Conservation (phyloP, 1,140 invertebrate species). For the Charaxes varanes region DNA sequence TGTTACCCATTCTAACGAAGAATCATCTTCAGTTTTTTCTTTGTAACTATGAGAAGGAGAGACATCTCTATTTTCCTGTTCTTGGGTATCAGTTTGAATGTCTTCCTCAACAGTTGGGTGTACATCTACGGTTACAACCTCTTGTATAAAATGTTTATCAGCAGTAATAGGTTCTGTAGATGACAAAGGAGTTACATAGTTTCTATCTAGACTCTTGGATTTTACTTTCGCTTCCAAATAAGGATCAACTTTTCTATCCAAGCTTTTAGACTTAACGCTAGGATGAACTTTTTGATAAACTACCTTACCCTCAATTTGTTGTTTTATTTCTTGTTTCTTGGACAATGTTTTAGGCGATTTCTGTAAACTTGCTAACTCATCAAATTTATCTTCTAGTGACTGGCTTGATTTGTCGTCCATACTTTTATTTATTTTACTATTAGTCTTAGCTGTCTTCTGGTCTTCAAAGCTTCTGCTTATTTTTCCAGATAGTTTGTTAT, state of each 20-base stretch:
- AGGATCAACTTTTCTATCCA: conserved; percentile 71
- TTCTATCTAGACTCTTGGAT: conserved; percentile 76
- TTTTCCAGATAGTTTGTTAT: conserved; percentile 78
- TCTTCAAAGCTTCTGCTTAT: conserved; percentile 81
- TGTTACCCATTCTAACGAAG: conserved; percentile 65
- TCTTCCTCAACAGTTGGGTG: conserved; percentile 59
- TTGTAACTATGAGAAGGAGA: conserved; percentile 59
- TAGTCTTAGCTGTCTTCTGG: conserved; percentile 71
- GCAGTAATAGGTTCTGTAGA: conserved; percentile 25
- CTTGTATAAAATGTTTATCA: conserved; percentile 64
- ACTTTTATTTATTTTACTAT: conserved; percentile 75
- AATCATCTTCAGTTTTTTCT: conserved; percentile 65
- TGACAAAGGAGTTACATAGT: conserved; percentile 63
- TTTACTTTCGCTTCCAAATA: conserved; percentile 75
- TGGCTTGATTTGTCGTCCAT: conserved; percentile 76
- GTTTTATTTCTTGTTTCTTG: conserved; percentile 77
- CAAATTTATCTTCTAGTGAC: conserved; percentile 76
- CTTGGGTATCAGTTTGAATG: conserved; percentile 46
- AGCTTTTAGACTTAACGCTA: conserved; percentile 75
- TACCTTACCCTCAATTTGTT: conserved; percentile 77
- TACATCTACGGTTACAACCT: conserved; percentile 68
- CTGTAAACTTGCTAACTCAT: conserved; percentile 71
- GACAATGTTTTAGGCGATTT: conserved; percentile 77
- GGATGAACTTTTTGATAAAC: conserved; percentile 72
- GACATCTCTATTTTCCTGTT: conserved; percentile 51